phyloP scores from a whole-genome alignment of 2,113 vertebrate species.

The Pristiophorus japonicus region DNA sequence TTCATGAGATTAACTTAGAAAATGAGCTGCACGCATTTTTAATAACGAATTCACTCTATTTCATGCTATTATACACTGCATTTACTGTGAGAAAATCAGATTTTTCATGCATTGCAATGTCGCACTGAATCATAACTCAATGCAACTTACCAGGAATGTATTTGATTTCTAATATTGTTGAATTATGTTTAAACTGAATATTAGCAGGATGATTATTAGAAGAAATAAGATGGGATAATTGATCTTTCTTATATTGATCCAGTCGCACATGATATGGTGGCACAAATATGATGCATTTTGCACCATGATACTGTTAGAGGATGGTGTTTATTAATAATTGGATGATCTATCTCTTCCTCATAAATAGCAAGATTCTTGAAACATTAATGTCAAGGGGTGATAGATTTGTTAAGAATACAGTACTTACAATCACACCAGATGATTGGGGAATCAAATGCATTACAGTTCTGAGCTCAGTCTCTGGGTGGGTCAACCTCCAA shows the following conservation, averaged over 20 bases:
- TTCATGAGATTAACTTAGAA: constrained; percentile 29
- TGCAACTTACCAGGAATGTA: background rate
- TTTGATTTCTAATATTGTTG: constrained; percentile 13
- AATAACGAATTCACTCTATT: constrained; percentile 2
- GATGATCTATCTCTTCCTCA: background rate
- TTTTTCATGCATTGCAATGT: background rate
- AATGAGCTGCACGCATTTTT: constrained; percentile 27
- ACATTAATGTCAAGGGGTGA: background rate
- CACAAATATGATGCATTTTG: background rate
- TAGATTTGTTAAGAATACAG: background rate
- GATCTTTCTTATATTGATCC: background rate
- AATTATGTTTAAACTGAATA: background rate
- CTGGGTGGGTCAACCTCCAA: background rate
- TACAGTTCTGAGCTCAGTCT: background rate
- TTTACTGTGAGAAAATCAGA: constrained; percentile 17
- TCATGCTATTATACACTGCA: background rate
- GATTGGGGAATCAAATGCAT: background rate
- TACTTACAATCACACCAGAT: background rate
- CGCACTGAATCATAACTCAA: background rate
- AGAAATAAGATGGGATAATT: background rate
- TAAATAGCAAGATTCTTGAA: background rate
- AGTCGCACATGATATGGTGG: background rate
- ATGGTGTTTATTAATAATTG: background rate
- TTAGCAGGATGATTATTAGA: background rate
- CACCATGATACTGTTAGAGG: background rate